Base-by-base conservation (phyloP, 1,140 invertebrate species). In the Drosophila suzukii region DNA sequence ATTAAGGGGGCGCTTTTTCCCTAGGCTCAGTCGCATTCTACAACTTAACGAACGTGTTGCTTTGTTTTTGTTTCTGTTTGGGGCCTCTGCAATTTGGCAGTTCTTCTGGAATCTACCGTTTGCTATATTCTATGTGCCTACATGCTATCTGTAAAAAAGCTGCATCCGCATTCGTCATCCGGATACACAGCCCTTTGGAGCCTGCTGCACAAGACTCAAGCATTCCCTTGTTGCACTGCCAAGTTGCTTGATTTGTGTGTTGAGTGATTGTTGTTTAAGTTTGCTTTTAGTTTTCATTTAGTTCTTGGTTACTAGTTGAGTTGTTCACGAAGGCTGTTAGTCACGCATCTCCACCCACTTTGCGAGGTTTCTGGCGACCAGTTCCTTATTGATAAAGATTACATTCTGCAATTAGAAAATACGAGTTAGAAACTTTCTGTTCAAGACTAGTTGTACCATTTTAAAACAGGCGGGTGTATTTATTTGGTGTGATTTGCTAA, bases 371-470 rank as follows among this genome's bases (percentile, higher is more conserved):
- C 94, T 93, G 66, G 94, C 94, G 72, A 95, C 95, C 76, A 96
- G 92, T 91, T 95, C 94, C 91, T 94, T 93, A 91, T 96, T 96
- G 67, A 96, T 93, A 91, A 94, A 95, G 93, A 95, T 93, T 72
- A 95, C 93, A 93, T 94, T 94, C 95, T 95, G 93, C 32, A 93
- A 94, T 11, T 0, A 17, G 39, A 83, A 66, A 59, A 1, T 36
- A 27, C 20, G 10, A 55, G n/a, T 71, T 54, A 88, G 70, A 59
- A 41, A 17, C 8, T 6, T 34, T 10, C 0, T 11, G n/a, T 65
- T 27, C 12, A n/a, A 20, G 1, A 41, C 67, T 77, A 8, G 66
- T 12, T n/a, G 6, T 13, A 5, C 43, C 11, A 41, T 76, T 76
- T 50, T 50, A 32, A 17, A 51, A 10, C n/a, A 17, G 11, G 17